Base-by-base conservation (phyloP, 2,797 vertebrate species). In the Sarcophilus harrisii region DNA sequence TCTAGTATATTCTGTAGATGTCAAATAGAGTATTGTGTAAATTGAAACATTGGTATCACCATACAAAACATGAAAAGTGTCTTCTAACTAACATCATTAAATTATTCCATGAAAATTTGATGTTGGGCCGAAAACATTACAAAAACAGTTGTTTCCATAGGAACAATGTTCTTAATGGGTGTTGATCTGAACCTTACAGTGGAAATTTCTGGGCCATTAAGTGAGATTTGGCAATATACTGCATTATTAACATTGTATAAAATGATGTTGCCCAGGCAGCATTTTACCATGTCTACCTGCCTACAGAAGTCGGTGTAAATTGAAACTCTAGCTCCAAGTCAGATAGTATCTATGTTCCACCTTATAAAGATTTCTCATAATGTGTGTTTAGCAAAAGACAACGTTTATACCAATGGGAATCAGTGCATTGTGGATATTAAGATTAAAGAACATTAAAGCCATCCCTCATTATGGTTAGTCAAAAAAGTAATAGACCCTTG, bases 251-350 rank as follows among this genome's bases (percentile, higher is more conserved):
- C 62, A 73, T 21, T 73, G 66, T 49, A 3, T 58, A 87, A 92
- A 90, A 59, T 58, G 57, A 92, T 94, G 32, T n/a, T 90, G 0
- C 94, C 60, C 45, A 92, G 95, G n/a, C 66, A 94, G 91, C 54
- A 16, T 96, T 95, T 91, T 95, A 57, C 95, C 94, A 0, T 95
- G 95, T 89, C 97, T 96, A 0, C 58, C 95, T 96, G 97, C 94
- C 62, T 73, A 73, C 6, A 73, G 32, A n/a, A 73, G 32, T 73
- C 32, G 8, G 62, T 73, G 5, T 73, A 66, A 66, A 73, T 73
- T 73, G 62, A 73, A 73, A 21, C 62, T 73, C 32, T 73, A 73
- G n/a, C 32, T 73, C 62, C 62, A 73, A 73, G 62, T 73, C 62
- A 73, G 32, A 73, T n/a, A 16, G 32, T 73, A 73, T 73, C 62